Evolutionary conservation across 2,113 vertebrate species (phyloP).

Genomic region (Sphaerodactylus townsendi): DNA sequence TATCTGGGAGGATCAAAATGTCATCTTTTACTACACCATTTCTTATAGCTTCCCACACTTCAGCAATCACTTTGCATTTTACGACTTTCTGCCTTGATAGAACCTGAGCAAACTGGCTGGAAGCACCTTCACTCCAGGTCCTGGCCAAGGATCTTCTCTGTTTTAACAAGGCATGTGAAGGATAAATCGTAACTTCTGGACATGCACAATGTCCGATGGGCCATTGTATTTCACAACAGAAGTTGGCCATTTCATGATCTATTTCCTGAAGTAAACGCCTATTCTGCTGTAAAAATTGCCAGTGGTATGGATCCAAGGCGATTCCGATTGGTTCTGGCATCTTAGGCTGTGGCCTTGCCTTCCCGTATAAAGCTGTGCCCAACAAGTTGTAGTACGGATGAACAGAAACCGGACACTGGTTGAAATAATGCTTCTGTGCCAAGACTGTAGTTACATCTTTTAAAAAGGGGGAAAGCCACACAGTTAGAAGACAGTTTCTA

Average conservation of each 20-base stretch:
- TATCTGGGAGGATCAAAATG: conserved; percentile 67
- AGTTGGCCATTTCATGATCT: conserved; percentile 62
- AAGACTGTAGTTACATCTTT: conserved; percentile 78
- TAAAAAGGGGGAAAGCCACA: conserved; percentile 30
- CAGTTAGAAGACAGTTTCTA: neutral
- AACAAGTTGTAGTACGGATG: conserved; percentile 83
- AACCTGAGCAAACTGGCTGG: conserved; percentile 59
- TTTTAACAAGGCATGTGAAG: conserved; percentile 65
- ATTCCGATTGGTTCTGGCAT: conserved; percentile 75
- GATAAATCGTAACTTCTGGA: conserved; percentile 70
- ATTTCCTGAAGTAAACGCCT: conserved; percentile 62
- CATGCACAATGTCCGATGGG: conserved; percentile 35
- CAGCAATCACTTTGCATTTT: conserved; percentile 48
- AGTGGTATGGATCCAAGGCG: conserved; percentile 68
- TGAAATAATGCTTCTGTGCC: conserved; percentile 71
- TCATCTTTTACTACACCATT: conserved; percentile 32
- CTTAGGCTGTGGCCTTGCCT: conserved; percentile 76
- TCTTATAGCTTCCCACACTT: conserved; percentile 75
- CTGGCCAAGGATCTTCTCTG: conserved; percentile 68
- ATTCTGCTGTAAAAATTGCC: conserved; percentile 72
- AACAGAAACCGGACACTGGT: conserved; percentile 72
- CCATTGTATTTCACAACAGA: conserved; percentile 73
- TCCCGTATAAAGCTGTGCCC: conserved; percentile 83
- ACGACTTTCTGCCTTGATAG: conserved; percentile 71
- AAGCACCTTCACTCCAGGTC: conserved; percentile 75